Percentiles rank a stretch among this genome's conserved stretches.
These are phyloP conservation scores for Sinocyclocheilus grahami DNA, from an alignment of 2,113 vertebrate species.

Conservation along the genomic window DNA sequence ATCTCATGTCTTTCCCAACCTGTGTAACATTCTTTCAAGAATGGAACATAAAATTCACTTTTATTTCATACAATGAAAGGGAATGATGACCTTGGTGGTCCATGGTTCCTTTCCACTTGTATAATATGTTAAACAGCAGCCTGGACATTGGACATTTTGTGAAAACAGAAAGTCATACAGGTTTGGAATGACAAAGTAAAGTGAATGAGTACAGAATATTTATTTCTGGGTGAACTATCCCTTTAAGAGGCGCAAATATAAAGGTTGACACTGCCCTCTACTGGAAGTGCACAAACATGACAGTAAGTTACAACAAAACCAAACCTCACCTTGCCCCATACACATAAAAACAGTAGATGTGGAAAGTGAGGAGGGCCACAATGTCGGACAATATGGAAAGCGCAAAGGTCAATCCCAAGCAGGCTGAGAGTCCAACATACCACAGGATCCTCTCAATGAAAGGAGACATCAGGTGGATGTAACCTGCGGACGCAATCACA, in stretches of 20 bases:
- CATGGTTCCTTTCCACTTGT: background rate
- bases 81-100: background rate
- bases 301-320: background rate
- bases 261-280: constrained; percentile 32
- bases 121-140: background rate
- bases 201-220: background rate
- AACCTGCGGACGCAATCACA: constrained; percentile 76
- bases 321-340: constrained; percentile 90
- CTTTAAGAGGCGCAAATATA: background rate
- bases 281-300: constrained; percentile 8
- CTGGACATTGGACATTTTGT: background rate
- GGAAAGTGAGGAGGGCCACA: constrained; percentile 92
- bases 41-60: background rate
- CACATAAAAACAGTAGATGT: constrained; percentile 99
- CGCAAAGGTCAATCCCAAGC: constrained; percentile 89
- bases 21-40: background rate
- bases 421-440: constrained; percentile 91
- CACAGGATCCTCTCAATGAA: constrained; percentile 95
- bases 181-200: background rate
- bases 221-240: background rate
- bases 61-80: background rate
- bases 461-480: constrained; percentile 94
- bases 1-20: background rate
- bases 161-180: background rate
- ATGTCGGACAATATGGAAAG: constrained; percentile 93